Evolutionary conservation across 2,113 vertebrate genomes (phyloP).

Genomic region (Baryphthengus martii): DNA sequence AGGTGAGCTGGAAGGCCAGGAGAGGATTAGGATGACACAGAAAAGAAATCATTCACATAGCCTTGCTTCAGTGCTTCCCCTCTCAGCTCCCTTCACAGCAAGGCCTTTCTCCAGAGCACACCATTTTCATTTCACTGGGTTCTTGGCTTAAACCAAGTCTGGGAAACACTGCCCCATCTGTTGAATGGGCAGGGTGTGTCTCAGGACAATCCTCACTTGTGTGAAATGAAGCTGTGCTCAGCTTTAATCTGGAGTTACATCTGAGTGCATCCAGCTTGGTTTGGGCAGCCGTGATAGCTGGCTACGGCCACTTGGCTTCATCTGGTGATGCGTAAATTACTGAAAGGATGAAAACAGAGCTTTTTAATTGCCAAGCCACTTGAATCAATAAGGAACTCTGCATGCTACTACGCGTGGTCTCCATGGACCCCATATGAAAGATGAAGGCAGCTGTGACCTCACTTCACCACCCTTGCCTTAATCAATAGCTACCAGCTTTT

Average conservation of each 20-base stretch:
- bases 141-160: neutral
- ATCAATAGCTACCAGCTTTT: slow-evolving; percentile 59
- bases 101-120: neutral
- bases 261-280: neutral
- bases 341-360: neutral
- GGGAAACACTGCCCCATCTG: neutral
- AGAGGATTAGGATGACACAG: neutral
- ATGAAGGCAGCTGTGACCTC: slow-evolving; percentile 56
- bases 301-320: slow-evolving; percentile 1
- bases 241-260: neutral
- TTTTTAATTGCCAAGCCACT: slow-evolving; percentile 46
- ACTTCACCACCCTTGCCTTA: slow-evolving; percentile 11
- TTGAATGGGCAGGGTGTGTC: neutral
- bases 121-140: neutral
- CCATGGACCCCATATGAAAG: slow-evolving; percentile 42
- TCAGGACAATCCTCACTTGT: neutral
- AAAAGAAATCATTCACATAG: neutral
- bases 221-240: neutral
- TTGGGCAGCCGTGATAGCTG: neutral
- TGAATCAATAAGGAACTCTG: slow-evolving; percentile 43
- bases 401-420: slow-evolving; percentile 21
- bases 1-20: neutral
- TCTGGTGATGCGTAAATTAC: slow-evolving; percentile 18
- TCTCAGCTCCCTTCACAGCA: neutral
- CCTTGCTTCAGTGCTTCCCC: neutral